Conservation (phyloP, 2,797 vertebrate genomes). For the Yasuhikotakia modesta region DNA sequence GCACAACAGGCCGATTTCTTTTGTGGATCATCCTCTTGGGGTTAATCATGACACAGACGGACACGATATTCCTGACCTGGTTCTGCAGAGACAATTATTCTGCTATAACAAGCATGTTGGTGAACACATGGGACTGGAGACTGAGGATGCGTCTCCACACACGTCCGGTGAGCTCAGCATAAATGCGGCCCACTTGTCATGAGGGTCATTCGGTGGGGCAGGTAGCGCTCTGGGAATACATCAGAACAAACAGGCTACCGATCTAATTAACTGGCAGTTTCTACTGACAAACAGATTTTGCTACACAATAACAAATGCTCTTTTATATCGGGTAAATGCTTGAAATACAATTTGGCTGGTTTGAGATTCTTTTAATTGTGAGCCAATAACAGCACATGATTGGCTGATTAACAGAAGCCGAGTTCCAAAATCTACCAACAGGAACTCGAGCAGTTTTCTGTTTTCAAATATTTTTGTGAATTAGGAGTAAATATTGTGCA, state of each 20-base stretch:
- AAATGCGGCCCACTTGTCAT: slow-evolving; percentile 55
- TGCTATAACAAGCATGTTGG: slow-evolving; percentile 86
- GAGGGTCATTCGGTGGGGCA: slow-evolving; percentile 64
- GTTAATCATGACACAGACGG: slow-evolving; percentile 94
- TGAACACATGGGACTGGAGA: slow-evolving; percentile 57
- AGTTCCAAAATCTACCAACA: not conserved
- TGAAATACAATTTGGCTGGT: not conserved
- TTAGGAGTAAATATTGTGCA: not conserved
- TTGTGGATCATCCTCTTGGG: slow-evolving; percentile 96
- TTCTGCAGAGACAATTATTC: slow-evolving; percentile 91
- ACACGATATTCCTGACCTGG: slow-evolving; percentile 94
- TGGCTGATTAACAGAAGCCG: not conserved
- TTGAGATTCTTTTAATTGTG: not conserved
- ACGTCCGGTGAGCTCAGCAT: slow-evolving; percentile 55
- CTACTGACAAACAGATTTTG: not conserved
- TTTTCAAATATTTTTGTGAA: not conserved
- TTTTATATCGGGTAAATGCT: not conserved
- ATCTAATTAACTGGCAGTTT: not conserved
- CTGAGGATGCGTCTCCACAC: slow-evolving; percentile 41
- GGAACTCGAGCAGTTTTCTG: not conserved
- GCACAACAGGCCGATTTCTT: slow-evolving; percentile 90
- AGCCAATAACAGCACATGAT: not conserved
- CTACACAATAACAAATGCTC: not conserved
- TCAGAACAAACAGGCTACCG: not conserved
- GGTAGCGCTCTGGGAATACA: not conserved